A percentile compares a stretch with the other conserved stretches of the same genome.
phyloP scores from a whole-genome alignment of 2,113 vertebrate species.

The Meles meles region DNA sequence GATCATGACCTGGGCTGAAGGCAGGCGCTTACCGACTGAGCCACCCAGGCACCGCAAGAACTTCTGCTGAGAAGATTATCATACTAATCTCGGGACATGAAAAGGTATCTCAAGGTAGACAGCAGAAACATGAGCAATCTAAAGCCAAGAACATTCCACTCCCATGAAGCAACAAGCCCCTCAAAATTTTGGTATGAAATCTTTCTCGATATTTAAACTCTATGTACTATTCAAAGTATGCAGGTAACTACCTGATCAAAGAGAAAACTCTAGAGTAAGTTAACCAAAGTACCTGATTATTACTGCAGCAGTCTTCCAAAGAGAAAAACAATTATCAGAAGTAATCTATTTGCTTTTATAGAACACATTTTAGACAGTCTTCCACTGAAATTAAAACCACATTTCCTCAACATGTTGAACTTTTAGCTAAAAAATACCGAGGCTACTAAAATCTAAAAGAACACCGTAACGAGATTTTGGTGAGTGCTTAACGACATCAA shows the following conservation, averaged over 20 bases:
- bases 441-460: constrained; percentile 6
- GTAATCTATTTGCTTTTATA: neutral
- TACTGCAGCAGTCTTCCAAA: neutral
- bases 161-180: neutral
- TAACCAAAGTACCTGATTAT: neutral
- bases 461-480: neutral
- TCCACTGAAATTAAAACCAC: constrained; percentile 38
- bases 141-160: neutral
- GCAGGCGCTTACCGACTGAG: no score
- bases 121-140: neutral
- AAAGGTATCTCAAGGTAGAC: neutral
- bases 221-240: neutral
- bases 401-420: neutral
- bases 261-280: neutral
- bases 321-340: constrained; percentile 7
- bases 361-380: constrained; percentile 16
- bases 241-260: neutral
- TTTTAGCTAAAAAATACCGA: constrained; percentile 16
- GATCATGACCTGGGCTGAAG: no score
- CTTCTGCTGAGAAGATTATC: neutral
- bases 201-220: neutral
- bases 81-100: neutral
- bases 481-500: neutral
- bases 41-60: neutral
- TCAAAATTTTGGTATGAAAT: neutral